Evolutionary conservation across 2,888 invertebrate genomes (phyloP).

Genomic region (Chorisops tibialis): DNA sequence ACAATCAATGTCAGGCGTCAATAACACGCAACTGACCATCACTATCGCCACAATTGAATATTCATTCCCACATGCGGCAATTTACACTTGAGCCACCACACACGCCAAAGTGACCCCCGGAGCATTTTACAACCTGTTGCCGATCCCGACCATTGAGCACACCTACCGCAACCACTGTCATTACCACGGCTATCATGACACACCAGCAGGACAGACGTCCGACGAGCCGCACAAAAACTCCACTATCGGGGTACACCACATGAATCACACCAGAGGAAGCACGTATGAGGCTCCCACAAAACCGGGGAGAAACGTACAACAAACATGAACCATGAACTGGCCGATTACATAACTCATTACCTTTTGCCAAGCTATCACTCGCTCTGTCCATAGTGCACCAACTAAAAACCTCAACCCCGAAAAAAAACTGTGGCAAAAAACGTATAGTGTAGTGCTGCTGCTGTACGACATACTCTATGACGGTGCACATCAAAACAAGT

Average conservation of each 20-base stretch:
- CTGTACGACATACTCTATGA: too few species aligned
- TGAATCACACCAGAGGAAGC: too few species aligned
- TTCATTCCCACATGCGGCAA: constrained; percentile 11
- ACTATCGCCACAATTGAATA: constrained; percentile 14
- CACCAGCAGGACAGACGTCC: too few species aligned
- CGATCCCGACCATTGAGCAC: not conserved
- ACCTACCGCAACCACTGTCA: too few species aligned
- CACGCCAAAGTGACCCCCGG: constrained; percentile 1
- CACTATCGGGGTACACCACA: too few species aligned
- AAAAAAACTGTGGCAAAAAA: constrained; percentile 22
- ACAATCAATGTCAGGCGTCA: constrained; percentile 1
- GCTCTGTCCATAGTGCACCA: constrained; percentile 24
- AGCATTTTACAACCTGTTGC: constrained; percentile 14
- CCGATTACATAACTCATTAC: constrained; percentile 30
- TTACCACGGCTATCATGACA: too few species aligned
- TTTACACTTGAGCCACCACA: constrained; percentile 12
- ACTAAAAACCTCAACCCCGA: constrained; percentile 18
- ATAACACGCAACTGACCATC: constrained; percentile 13
- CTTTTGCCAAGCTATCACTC: constrained; percentile 5
- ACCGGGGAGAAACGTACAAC: not conserved
- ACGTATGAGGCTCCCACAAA: not conserved
- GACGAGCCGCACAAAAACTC: too few species aligned
- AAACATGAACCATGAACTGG: not conserved
- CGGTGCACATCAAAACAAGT: too few species aligned
- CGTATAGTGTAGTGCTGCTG: not conserved